These are phyloP conservation scores for Invenusta paracnida DNA, from an alignment of 2,888 invertebrate genomes.

Conservation along the genomic window DNA sequence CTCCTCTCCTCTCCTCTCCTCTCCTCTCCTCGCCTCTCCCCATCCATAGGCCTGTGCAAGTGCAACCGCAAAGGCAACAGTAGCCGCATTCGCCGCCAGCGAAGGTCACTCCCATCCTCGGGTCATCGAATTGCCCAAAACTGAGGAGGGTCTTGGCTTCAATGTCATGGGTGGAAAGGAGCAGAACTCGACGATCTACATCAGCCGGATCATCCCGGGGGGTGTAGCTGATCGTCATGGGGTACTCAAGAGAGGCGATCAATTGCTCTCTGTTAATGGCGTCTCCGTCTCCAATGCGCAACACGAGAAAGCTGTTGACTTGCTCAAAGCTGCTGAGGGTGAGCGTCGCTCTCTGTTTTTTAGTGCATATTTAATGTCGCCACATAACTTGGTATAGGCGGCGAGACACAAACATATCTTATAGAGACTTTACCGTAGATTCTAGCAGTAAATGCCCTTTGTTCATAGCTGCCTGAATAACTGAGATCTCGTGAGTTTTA, in stretches of 20 bases:
- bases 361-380: too few relatives aligned
- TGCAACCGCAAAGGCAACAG: constrained; percentile 94
- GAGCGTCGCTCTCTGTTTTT: too few relatives aligned
- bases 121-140: constrained; percentile 95
- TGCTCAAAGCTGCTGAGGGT: constrained; percentile 88
- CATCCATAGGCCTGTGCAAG: constrained; percentile 76
- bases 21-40: too few relatives aligned
- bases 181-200: constrained; percentile 98
- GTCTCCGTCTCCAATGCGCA: constrained; percentile 98
- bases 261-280: constrained; percentile 92
- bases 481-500: too few relatives aligned
- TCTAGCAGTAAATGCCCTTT: too few relatives aligned
- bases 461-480: too few relatives aligned
- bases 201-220: constrained; percentile 87
- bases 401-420: too few relatives aligned
- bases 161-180: constrained; percentile 99
- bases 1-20: too few relatives aligned
- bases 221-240: constrained; percentile 97
- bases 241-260: constrained; percentile 92
- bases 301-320: constrained; percentile 95
- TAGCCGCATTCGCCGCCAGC: constrained; percentile 78
- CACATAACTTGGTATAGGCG: too few relatives aligned
- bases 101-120: constrained; percentile 98
- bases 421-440: too few relatives aligned
- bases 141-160: constrained; percentile 95